Percentiles rank a stretch among this genome's conserved stretches.
These are phyloP conservation scores for Lepidotrigona ventralis DNA, from an alignment of 1,140 invertebrate genomes.

Conservation along the genomic window DNA sequence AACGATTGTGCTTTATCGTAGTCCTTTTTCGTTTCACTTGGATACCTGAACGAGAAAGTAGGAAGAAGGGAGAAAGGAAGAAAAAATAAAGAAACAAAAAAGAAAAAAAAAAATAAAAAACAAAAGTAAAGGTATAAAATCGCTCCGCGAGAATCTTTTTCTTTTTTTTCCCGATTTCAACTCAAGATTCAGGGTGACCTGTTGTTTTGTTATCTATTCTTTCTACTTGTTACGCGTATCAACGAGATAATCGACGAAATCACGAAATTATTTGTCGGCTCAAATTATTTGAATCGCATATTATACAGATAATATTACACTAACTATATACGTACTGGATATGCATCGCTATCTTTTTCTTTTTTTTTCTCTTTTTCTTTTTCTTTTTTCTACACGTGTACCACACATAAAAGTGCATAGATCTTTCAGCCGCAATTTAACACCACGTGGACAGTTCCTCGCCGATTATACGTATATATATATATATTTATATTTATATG, in stretches of 20 bases:
- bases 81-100: not conserved
- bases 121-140: conserved; percentile 28
- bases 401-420: conserved; percentile 53
- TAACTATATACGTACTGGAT: conserved; percentile 58
- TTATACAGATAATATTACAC: conserved; percentile 64
- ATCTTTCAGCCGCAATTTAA: conserved; percentile 15
- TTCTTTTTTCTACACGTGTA: conserved; percentile 55
- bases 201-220: conserved; percentile 16
- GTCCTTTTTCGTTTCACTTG: not conserved
- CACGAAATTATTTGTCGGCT: not conserved
- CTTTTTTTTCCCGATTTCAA: conserved; percentile 3
- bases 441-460: conserved; percentile 6
- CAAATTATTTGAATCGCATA: conserved; percentile 54
- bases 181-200: not conserved
- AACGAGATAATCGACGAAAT: conserved; percentile 30
- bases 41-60: not conserved
- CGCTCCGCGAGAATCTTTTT: conserved; percentile 27
- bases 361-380: no score
- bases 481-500: conserved; percentile 19
- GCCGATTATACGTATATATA: conserved; percentile 21
- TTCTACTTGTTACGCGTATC: conserved; percentile 22
- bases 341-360: conserved; percentile 27
- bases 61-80: not conserved
- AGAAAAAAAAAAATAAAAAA: not conserved
- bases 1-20: not conserved